phyloP scores from a whole-genome alignment of 1,140 invertebrate species.

The Papilio helenus region DNA sequence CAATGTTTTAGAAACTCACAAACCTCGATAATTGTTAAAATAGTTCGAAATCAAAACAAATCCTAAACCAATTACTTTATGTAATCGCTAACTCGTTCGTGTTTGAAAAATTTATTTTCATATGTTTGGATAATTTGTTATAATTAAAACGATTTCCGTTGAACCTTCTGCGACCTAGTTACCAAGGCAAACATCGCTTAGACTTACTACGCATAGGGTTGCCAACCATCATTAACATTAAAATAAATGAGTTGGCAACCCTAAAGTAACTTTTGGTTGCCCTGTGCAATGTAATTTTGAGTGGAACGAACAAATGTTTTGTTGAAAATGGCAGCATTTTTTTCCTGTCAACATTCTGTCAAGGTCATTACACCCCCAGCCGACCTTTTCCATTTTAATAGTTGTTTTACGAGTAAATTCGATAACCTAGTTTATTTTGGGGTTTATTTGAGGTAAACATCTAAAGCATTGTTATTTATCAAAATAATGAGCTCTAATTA shows the following conservation, averaged over 20 bases:
- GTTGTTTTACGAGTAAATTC: background rate
- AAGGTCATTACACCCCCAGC: background rate
- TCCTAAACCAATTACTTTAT: background rate
- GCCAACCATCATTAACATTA: background rate
- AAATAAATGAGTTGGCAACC: no score
- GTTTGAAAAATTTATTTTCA: background rate
- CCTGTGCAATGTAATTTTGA: background rate
- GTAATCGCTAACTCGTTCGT: background rate
- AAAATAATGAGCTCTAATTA: background rate
- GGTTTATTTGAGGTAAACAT: background rate
- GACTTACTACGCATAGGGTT: background rate
- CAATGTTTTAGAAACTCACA: background rate
- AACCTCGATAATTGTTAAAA: background rate
- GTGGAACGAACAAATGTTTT: background rate
- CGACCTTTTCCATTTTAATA: background rate
- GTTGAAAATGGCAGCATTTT: background rate
- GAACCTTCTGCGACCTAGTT: background rate
- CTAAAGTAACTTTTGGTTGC: background rate
- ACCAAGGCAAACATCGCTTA: background rate
- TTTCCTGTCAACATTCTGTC: background rate
- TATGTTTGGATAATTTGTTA: background rate
- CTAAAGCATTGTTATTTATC: background rate
- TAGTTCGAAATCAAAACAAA: background rate
- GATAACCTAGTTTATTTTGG: slow-evolving; percentile 7
- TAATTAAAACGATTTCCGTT: slow-evolving; percentile 1